phyloP scores from a whole-genome alignment of 2,797 vertebrate genomes.

The Tokudaia muenninki region DNA sequence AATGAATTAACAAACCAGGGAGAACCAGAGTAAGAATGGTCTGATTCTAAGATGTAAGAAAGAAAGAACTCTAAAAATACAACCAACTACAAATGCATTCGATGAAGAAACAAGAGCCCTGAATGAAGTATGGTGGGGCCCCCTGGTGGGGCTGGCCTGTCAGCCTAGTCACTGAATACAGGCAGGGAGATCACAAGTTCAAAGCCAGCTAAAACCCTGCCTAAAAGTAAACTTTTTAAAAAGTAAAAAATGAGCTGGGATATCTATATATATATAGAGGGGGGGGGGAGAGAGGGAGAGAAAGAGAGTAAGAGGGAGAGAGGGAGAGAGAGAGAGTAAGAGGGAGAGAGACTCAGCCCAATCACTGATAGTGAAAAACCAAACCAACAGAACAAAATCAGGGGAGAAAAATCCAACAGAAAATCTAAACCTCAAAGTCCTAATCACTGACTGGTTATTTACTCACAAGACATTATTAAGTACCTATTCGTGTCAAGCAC shows the following conservation, averaged over 20 bases:
- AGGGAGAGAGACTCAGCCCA: not conserved
- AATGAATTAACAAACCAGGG: not conserved
- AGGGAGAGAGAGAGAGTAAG: too few species aligned
- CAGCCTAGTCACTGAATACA: not conserved
- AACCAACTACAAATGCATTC: not conserved
- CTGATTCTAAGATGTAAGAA: not conserved
- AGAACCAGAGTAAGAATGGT: not conserved
- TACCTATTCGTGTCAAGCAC: not conserved
- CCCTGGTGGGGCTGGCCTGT: too few species aligned
- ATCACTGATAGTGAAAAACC: not conserved
- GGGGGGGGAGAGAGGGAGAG: too few species aligned
- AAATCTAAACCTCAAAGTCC: not conserved
- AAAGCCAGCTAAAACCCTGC: not conserved
- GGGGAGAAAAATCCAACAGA: not conserved
- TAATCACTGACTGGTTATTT: not conserved
- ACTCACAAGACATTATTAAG: constrained; percentile 13
- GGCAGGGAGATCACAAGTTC: not conserved
- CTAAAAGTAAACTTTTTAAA: not conserved
- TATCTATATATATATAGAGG: not conserved
- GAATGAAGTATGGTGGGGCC: not conserved
- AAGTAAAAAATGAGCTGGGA: not conserved
- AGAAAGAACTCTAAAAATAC: not conserved
- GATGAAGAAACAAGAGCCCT: not conserved
- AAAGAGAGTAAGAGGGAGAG: too few species aligned
- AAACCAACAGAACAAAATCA: not conserved